These are phyloP conservation scores for Myripristis jacobus DNA, from an alignment of 2,797 vertebrate genomes.

Conservation along the genomic window DNA sequence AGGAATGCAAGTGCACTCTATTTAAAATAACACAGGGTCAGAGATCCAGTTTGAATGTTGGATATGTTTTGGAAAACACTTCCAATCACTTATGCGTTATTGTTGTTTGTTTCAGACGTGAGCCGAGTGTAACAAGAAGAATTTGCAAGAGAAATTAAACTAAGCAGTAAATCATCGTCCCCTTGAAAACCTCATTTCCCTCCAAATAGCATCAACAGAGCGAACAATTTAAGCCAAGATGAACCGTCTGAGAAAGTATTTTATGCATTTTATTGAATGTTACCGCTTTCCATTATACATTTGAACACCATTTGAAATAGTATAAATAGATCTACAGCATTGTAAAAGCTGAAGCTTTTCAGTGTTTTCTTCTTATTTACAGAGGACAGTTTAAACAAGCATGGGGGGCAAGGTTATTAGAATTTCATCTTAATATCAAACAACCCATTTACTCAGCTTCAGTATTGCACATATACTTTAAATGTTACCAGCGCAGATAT, in stretches of 20 bases:
- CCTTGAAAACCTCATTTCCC: background rate
- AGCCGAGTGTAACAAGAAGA: too few species aligned
- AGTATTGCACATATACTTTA: conserved; percentile 75
- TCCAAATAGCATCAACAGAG: conserved; percentile 22
- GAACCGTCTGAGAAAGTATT: conserved; percentile 77
- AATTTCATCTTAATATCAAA: conserved; percentile 69
- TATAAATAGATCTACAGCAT: conserved; percentile 81
- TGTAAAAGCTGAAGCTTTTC: conserved; percentile 75
- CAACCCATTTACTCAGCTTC: conserved; percentile 58
- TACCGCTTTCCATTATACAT: conserved; percentile 72
- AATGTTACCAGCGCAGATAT: conserved; percentile 67
- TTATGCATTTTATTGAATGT: conserved; percentile 81
- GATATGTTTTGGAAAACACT: too few species aligned
- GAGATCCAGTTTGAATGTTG: too few species aligned
- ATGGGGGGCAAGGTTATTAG: conserved; percentile 54
- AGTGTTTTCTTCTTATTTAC: conserved; percentile 72
- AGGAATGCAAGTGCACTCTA: too few species aligned
- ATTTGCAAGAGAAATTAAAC: background rate
- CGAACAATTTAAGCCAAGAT: conserved; percentile 40
- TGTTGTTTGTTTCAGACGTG: too few species aligned
- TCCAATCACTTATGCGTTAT: too few species aligned
- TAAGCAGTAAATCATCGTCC: background rate
- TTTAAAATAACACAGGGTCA: too few species aligned
- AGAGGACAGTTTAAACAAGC: conserved; percentile 70
- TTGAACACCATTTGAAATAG: conserved; percentile 74